Evolutionary conservation across 2,113 vertebrate species (phyloP).

Genomic region (Tiliqua scincoides): DNA sequence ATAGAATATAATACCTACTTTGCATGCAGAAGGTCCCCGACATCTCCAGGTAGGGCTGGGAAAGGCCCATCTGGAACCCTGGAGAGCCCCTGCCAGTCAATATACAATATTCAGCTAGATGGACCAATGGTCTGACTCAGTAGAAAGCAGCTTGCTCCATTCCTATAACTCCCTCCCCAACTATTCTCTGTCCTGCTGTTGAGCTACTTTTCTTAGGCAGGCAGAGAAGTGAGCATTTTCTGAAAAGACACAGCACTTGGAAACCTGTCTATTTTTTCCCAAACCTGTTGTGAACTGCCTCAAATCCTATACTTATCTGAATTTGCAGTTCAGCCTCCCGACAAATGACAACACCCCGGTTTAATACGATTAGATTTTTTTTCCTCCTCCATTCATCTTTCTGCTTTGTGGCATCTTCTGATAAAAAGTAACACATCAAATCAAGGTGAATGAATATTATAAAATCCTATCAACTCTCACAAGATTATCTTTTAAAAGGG

Average conservation of each 20-base stretch:
- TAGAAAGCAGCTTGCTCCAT: neutral
- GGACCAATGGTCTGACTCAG: too few relatives aligned
- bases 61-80: too few relatives aligned
- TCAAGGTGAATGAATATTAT: neutral
- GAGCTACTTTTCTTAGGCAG: neutral
- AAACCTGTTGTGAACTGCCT: neutral
- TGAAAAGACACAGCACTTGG: neutral
- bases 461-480: neutral
- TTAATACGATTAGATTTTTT: conserved; percentile 4
- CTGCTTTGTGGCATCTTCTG: conserved; percentile 11
- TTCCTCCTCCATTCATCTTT: neutral
- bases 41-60: too few relatives aligned
- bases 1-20: too few relatives aligned
- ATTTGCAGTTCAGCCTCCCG: neutral
- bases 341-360: neutral
- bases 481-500: conserved; percentile 14
- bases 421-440: conserved; percentile 22
- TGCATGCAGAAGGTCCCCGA: too few relatives aligned
- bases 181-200: neutral
- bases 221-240: neutral
- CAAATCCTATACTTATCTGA: conserved; percentile 23
- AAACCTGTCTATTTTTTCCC: neutral
- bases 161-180: neutral
- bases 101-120: too few relatives aligned
- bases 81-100: too few relatives aligned